phyloP scores from a whole-genome alignment of 2,888 invertebrate species.

The Drosophila mercatorum region DNA sequence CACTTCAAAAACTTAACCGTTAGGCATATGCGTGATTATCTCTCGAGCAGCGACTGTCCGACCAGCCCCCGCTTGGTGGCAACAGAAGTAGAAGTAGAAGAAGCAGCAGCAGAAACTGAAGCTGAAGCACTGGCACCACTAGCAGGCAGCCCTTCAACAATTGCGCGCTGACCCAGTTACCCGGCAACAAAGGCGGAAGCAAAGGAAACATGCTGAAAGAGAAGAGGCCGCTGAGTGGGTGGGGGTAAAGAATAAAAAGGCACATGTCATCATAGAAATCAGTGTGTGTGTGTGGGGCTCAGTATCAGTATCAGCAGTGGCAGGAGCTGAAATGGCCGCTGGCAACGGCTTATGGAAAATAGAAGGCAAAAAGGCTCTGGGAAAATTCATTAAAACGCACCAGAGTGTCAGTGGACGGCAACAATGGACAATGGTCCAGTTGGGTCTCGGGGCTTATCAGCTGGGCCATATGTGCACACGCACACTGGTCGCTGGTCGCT shows the following conservation, averaged over 20 bases:
- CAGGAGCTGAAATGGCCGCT: constrained; percentile 48
- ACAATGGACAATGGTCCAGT: constrained; percentile 61
- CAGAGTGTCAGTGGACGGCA: constrained; percentile 27
- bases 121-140: constrained; percentile 8
- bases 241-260: constrained; percentile 61
- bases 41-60: constrained; percentile 57
- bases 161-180: constrained; percentile 79
- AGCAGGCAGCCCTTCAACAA: constrained; percentile 69
- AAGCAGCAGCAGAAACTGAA: not conserved
- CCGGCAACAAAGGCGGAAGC: constrained; percentile 79
- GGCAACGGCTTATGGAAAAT: constrained; percentile 72
- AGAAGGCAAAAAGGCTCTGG: constrained; percentile 52
- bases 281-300: constrained; percentile 59
- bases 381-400: constrained; percentile 77
- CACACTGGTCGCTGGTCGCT: constrained; percentile 20
- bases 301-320: constrained; percentile 12
- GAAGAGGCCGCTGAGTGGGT: constrained; percentile 31
- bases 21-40: constrained; percentile 79
- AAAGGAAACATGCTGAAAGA: constrained; percentile 76
- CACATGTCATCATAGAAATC: constrained; percentile 80
- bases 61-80: constrained; percentile 28
- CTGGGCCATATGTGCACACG: constrained; percentile 51
- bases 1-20: constrained; percentile 79
- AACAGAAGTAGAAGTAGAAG: constrained; percentile 1
- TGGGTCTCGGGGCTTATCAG: constrained; percentile 52